Evolutionary conservation across 2,888 invertebrate genomes (phyloP), one percentile per base, ranked within the genome.

Genomic region (Rosalia funebris): DNA sequence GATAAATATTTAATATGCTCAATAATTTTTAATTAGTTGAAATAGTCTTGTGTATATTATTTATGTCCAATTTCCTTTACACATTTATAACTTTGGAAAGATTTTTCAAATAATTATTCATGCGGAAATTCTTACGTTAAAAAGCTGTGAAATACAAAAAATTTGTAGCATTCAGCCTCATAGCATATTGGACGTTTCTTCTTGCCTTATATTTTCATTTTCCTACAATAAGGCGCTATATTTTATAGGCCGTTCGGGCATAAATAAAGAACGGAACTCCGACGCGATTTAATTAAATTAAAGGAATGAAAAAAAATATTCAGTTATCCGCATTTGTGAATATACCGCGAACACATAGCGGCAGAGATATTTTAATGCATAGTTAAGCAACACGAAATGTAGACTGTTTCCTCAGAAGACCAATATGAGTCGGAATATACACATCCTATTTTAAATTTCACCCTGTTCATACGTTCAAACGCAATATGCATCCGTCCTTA

Each of bases 291-390:
- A 61, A 66, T 63, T 64, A 57, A 59, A 54, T 54, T 54, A 56
- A 66, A 62, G 41, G 58, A 64, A 60, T 45, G 42, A 62, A 58
- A 60, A n/a, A 52, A 65, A 64, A 64, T 58, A 65, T 62, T 67
- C 70, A 63, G 62, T 69, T 66, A 66, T 68, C 62, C 64, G 63
- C 61, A 68, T 67, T 64, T 57, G 60, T 62, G 67, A 67, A 68
- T 63, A 69, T 60, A 62, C 60, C 58, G 61, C 53, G 57, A 65
- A 64, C 65, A 65, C 56, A 58, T 50, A 41, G 58, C 62, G 20
- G 44, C 44, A 20, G 34, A 69, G 72, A 72, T 75, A 74, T 74
- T 77, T 76, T 77, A 77, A 77, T 77, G 77, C 77, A 77, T 77
- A 77, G 75, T 75, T 77, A 75, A 77, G 77, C 73, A 73, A 73